phyloP scores from a whole-genome alignment of 1,140 invertebrate species.

The Drosophila ficusphila region DNA sequence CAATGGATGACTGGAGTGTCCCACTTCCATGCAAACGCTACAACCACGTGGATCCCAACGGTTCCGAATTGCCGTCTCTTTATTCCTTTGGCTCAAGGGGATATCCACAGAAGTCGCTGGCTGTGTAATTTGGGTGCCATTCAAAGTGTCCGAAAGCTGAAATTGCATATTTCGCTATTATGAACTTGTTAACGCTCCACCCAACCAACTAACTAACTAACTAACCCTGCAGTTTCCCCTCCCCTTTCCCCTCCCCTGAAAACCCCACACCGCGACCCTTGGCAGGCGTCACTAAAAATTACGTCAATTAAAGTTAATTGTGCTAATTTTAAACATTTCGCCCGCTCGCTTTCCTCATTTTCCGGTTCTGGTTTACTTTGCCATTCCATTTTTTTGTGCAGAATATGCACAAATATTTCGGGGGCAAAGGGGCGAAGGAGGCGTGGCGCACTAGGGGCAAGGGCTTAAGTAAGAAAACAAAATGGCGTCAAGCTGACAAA shows the following conservation, averaged over 20 bases:
- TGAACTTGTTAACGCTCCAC: slow-evolving; percentile 66
- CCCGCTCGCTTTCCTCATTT: not conserved
- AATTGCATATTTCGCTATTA: slow-evolving; percentile 72
- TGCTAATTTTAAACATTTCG: slow-evolving; percentile 66
- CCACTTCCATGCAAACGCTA: not conserved
- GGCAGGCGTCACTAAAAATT: slow-evolving; percentile 62
- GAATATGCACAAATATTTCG: slow-evolving; percentile 69
- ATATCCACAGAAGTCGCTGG: slow-evolving; percentile 8
- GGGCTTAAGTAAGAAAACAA: slow-evolving; percentile 64
- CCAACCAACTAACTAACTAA: slow-evolving; percentile 13
- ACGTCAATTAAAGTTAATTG: slow-evolving; percentile 80
- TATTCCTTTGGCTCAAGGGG: not conserved
- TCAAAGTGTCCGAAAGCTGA: slow-evolving; percentile 66
- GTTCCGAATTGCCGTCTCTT: not conserved
- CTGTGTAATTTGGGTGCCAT: slow-evolving; percentile 54
- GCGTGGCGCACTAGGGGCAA: slow-evolving; percentile 6
- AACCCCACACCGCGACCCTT: not conserved
- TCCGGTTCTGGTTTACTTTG: slow-evolving; percentile 31
- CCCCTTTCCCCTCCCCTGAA: too few relatives aligned
- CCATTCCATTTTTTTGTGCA: slow-evolving; percentile 41
- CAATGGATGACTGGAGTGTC: not conserved
- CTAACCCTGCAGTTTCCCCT: not conserved
- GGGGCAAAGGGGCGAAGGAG: not conserved
- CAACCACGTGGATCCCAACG: not conserved
- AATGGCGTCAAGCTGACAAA: slow-evolving; percentile 71